These are phyloP conservation scores for Babyrousa celebensis DNA, from an alignment of 2,797 vertebrate species.

Conservation along the genomic window DNA sequence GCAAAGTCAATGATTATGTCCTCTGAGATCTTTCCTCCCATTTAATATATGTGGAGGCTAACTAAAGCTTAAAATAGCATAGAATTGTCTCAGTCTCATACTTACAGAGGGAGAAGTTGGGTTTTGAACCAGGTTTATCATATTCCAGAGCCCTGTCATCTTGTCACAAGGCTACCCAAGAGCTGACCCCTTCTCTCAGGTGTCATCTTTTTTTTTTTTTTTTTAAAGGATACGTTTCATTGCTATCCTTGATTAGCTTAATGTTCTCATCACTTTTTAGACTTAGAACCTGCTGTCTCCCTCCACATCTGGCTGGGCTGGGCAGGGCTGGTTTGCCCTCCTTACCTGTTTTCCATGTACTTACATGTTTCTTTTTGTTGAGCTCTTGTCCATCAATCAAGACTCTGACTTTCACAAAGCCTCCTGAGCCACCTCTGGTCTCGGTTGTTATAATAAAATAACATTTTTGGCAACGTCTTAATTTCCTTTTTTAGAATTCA, in stretches of 20 bases:
- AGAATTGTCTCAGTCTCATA: not conserved
- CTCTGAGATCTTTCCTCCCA: not conserved
- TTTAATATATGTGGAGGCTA: not conserved
- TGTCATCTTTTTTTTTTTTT: not conserved
- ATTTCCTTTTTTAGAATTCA: slow-evolving; percentile 26
- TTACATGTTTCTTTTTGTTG: not conserved
- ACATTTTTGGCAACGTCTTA: not conserved
- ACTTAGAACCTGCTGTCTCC: not conserved
- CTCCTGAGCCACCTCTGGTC: not conserved
- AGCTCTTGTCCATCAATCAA: not conserved
- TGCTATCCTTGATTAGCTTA: not conserved
- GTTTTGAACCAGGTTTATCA: not conserved
- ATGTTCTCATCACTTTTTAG: not conserved
- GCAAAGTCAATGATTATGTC: not conserved
- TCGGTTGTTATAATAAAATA: not conserved
- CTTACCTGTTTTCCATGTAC: not conserved
- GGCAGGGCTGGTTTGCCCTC: not conserved
- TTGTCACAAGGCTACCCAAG: not conserved
- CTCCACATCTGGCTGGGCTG: not conserved
- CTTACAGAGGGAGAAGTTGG: not conserved
- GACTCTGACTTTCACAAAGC: not conserved
- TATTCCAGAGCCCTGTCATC: not conserved
- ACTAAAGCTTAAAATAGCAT: slow-evolving; percentile 14
- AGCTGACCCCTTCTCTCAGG: not conserved
- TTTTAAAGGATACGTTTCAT: not conserved